phyloP scores from a whole-genome alignment of 2,888 invertebrate species.

The Pristionchus entomophagus region DNA sequence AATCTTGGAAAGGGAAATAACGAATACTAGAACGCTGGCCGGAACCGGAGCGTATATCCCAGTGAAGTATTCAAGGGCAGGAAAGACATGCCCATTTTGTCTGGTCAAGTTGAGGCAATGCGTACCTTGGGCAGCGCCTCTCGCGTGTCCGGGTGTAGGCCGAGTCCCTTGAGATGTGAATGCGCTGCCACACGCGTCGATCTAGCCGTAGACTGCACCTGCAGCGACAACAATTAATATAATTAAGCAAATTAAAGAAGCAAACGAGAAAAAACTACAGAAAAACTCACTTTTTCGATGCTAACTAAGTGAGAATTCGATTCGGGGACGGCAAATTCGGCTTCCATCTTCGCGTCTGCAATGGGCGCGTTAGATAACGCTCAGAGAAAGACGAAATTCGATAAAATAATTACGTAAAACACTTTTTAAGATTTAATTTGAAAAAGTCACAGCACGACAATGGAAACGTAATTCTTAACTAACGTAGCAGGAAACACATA shows the following conservation, averaged over 20 bases:
- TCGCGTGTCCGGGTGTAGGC: constrained; percentile 87
- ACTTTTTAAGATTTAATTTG: neutral
- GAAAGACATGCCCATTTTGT: too few species aligned
- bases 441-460: constrained; percentile 23
- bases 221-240: too few species aligned
- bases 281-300: constrained; percentile 40
- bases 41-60: too few species aligned
- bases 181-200: constrained; percentile 71
- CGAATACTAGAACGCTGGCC: too few species aligned
- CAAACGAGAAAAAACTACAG: too few species aligned
- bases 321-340: neutral
- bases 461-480: too few species aligned
- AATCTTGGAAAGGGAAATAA: too few species aligned
- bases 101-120: too few species aligned
- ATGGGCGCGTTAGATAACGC: too few species aligned
- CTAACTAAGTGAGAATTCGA: constrained; percentile 41
- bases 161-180: constrained; percentile 96
- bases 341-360: constrained; percentile 9
- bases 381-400: neutral
- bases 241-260: too few species aligned
- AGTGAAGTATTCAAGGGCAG: too few species aligned
- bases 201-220: constrained; percentile 63
- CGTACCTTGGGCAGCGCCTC: constrained; percentile 65
- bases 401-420: neutral
- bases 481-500: too few species aligned